These are phyloP conservation scores for Amaurobius ferox DNA, from an alignment of 2,888 invertebrate genomes.

Conservation along the genomic window DNA sequence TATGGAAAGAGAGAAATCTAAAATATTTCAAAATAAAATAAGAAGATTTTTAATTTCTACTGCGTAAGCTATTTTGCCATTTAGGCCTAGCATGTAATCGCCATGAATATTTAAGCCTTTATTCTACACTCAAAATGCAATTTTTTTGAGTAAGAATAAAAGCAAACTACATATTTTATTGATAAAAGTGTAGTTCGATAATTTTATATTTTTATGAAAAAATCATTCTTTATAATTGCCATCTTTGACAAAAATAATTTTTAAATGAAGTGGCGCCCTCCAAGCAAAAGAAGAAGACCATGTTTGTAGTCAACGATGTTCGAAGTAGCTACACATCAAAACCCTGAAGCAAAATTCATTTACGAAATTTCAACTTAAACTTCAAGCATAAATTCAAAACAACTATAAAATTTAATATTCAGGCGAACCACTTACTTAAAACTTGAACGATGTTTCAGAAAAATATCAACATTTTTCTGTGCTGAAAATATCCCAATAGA, in stretches of 20 bases:
- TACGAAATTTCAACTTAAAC: slow-evolving; percentile 25
- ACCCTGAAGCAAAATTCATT: slow-evolving; percentile 36
- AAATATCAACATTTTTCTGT: slow-evolving; percentile 44
- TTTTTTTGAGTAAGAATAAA: background rate
- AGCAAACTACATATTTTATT: background rate
- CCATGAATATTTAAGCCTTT: slow-evolving; percentile 11
- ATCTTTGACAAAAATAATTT: slow-evolving; percentile 61
- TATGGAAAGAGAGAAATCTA: no score
- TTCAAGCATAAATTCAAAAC: slow-evolving; percentile 32
- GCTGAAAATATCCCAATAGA: slow-evolving; percentile 43
- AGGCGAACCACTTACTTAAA: slow-evolving; percentile 44
- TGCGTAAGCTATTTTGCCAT: background rate
- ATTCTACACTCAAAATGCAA: background rate
- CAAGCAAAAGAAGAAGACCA: slow-evolving; percentile 61
- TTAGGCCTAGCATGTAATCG: slow-evolving; percentile 13
- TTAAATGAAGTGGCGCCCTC: slow-evolving; percentile 70
- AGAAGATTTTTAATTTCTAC: no score
- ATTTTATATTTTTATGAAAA: slow-evolving; percentile 33
- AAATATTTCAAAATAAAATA: no score
- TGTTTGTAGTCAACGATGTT: slow-evolving; percentile 46
- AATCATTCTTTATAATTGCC: slow-evolving; percentile 59
- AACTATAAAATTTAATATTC: slow-evolving; percentile 47
- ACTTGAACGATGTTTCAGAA: slow-evolving; percentile 41
- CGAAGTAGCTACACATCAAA: slow-evolving; percentile 39
- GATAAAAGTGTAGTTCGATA: background rate